Conservation (phyloP, 2,113 vertebrate genomes). For the Catharus fuscescens region DNA sequence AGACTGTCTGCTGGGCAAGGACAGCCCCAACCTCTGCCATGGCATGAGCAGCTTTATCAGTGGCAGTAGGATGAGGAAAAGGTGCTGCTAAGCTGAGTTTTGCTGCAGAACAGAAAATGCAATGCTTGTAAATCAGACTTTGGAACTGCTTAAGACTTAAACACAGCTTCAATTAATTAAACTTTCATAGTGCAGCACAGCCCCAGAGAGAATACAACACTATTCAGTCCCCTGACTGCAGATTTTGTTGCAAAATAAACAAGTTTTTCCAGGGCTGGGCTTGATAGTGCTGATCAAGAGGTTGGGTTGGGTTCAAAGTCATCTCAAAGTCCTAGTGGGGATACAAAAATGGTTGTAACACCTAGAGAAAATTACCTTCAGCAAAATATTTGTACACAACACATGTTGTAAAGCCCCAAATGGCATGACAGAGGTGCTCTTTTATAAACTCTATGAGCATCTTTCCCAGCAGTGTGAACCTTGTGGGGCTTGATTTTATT, state of each 20-base stretch:
- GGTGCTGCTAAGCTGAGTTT: background rate
- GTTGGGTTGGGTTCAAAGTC: background rate
- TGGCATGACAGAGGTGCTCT: background rate
- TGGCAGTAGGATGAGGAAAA: background rate
- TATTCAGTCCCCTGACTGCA: background rate
- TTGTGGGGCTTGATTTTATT: background rate
- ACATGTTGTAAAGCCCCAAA: background rate
- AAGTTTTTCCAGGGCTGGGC: background rate
- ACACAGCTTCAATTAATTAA: background rate
- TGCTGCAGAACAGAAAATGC: background rate
- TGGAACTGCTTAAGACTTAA: background rate
- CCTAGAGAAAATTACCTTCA: background rate
- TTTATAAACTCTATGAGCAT: background rate
- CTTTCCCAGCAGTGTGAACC: background rate
- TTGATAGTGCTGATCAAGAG: background rate
- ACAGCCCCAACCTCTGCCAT: background rate
- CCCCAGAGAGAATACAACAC: background rate
- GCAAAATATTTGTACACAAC: background rate
- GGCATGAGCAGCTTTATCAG: background rate
- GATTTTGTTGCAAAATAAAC: background rate
- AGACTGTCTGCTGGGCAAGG: accelerated
- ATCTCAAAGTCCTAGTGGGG: background rate
- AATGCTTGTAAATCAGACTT: background rate
- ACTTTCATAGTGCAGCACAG: background rate
- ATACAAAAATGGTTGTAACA: background rate